phyloP scores from a whole-genome alignment of 2,888 invertebrate genomes.

The Drosophila incognita region DNA sequence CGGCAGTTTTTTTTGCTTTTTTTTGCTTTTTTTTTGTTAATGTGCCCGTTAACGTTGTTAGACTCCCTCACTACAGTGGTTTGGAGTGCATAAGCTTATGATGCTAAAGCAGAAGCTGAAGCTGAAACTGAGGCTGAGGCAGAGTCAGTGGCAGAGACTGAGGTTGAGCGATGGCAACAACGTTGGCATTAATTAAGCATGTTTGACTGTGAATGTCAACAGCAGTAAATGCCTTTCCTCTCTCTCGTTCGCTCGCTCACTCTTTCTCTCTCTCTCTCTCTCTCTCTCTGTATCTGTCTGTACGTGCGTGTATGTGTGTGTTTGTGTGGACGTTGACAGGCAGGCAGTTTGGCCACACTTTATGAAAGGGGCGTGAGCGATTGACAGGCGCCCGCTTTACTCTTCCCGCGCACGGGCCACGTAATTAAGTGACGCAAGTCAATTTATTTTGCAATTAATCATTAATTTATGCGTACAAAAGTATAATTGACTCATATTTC shows the following conservation, averaged over 20 bases:
- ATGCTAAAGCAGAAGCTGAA: conserved; percentile 5
- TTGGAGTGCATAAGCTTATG: conserved; percentile 31
- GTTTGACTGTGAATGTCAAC: conserved; percentile 81
- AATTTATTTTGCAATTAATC: conserved; percentile 83
- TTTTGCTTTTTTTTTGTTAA: conserved; percentile 43
- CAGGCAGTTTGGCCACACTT: conserved; percentile 42
- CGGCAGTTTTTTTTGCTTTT: conserved; percentile 34
- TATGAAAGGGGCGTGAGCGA: conserved; percentile 37
- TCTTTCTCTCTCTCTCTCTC: background rate
- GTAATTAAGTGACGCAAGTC: conserved; percentile 82
- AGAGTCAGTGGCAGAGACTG: conserved; percentile 29
- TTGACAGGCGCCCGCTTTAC: conserved; percentile 50
- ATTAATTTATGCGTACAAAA: conserved; percentile 81
- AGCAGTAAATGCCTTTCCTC: conserved; percentile 57
- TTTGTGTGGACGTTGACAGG: conserved; percentile 60
- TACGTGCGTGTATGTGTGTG: conserved; percentile 15
- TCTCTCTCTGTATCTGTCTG: background rate
- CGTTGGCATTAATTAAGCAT: conserved; percentile 81
- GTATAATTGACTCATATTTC: conserved; percentile 80
- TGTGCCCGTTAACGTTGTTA: conserved; percentile 78
- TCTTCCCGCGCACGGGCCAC: conserved; percentile 52
- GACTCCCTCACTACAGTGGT: conserved; percentile 60
- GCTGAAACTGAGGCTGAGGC: conserved; percentile 18
- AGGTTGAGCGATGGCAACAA: conserved; percentile 53
- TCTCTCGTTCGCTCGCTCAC: background rate